Conservation (phyloP, 2,113 vertebrate species). For the Bambusicola thoracicus region DNA sequence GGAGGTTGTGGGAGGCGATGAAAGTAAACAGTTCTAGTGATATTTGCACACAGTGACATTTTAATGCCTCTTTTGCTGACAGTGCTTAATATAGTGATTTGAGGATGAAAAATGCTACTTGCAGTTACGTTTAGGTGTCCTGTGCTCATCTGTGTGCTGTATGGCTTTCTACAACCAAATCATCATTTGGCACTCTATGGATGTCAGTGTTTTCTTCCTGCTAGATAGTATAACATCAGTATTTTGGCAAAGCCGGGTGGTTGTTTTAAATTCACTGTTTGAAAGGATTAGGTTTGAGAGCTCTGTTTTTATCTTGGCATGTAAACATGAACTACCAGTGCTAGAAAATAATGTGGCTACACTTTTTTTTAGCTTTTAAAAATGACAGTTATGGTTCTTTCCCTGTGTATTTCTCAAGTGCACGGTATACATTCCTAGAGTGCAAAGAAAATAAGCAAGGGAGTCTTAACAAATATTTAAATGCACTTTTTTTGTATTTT, state of each 20-base stretch:
- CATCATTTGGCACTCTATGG: constrained; percentile 17
- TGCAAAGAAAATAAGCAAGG: not conserved
- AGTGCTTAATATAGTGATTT: not conserved
- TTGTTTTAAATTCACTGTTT: not conserved
- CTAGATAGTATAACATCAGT: constrained; percentile 45
- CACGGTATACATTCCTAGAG: not conserved
- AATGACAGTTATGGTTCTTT: not conserved
- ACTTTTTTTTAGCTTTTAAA: not conserved
- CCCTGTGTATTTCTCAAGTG: not conserved
- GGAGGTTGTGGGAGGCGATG: not conserved
- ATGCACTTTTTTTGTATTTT: not conserved
- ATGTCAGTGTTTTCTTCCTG: constrained; percentile 28
- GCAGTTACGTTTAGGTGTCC: not conserved
- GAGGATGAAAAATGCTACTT: constrained; percentile 34
- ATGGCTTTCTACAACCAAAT: constrained; percentile 39
- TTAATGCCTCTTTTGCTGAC: constrained; percentile 2
- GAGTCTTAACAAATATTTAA: not conserved
- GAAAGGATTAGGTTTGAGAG: constrained; percentile 26
- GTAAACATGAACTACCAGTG: not conserved
- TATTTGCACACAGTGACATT: constrained; percentile 12
- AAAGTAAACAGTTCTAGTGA: not conserved
- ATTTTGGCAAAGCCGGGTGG: constrained; percentile 46
- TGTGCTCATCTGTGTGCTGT: constrained; percentile 7
- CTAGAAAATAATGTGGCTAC: not conserved
- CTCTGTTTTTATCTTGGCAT: constrained; percentile 51